Conservation (phyloP, 92 coral and sea anemone species). For the Umimayanthus chanpuru region DNA sequence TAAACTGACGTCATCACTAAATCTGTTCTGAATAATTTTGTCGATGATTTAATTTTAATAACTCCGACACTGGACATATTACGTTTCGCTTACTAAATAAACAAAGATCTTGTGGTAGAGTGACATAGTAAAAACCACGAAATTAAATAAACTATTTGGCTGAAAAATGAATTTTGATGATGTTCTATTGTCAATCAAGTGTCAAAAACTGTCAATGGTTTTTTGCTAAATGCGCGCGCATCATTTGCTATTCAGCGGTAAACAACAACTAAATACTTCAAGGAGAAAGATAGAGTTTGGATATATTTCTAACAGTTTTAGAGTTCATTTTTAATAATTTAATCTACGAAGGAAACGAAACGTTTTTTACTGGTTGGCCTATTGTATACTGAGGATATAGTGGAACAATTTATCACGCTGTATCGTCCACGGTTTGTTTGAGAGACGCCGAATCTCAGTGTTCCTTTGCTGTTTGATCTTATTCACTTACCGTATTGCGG, state of each 20-base stretch:
- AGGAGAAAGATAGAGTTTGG: neutral
- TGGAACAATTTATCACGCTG: neutral
- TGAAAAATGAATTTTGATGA: neutral
- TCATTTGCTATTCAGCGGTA: constrained; percentile 37
- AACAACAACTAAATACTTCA: constrained; percentile 11
- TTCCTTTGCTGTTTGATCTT: neutral
- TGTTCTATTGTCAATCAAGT: constrained; percentile 15
- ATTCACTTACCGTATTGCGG: neutral
- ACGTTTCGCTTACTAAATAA: neutral
- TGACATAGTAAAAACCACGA: neutral
- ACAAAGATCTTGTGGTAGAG: neutral
- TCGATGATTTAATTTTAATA: neutral
- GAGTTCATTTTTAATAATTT: constrained; percentile 9
- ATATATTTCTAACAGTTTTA: neutral
- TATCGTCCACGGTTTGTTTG: neutral
- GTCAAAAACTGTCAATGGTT: neutral
- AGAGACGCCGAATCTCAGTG: neutral
- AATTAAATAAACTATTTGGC: neutral
- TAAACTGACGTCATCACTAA: neutral
- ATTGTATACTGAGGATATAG: neutral
- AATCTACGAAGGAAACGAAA: neutral
- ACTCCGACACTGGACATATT: too few relatives aligned
- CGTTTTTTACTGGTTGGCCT: neutral
- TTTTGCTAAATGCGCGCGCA: constrained; percentile 40
- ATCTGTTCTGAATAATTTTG: neutral